phyloP scores from a whole-genome alignment of 2,888 invertebrate genomes.

The Melangyna quadrimaculata region DNA sequence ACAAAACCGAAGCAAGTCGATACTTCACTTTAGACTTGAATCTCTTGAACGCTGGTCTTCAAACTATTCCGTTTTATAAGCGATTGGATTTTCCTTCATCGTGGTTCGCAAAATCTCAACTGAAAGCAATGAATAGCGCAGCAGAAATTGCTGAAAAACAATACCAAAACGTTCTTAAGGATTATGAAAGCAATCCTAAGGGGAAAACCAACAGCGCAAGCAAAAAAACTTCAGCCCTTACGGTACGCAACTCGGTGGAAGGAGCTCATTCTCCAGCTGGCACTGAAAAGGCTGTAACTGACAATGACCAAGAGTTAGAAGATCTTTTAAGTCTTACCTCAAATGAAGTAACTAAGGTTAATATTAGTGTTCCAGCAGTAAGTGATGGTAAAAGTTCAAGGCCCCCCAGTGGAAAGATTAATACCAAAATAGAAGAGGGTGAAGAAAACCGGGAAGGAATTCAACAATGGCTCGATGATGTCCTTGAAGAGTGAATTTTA shows the following conservation, averaged over 20 bases:
- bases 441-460: constrained; percentile 76
- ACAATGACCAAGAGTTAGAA: constrained; percentile 77
- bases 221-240: constrained; percentile 67
- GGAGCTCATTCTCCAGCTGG: constrained; percentile 1
- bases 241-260: constrained; percentile 35
- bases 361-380: constrained; percentile 31
- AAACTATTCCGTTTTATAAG: constrained; percentile 81
- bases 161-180: constrained; percentile 75
- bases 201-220: constrained; percentile 68
- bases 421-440: background rate
- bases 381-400: constrained; percentile 25
- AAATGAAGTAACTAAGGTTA: constrained; percentile 67
- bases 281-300: background rate
- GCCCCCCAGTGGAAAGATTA: constrained; percentile 34
- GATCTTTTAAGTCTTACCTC: constrained; percentile 77
- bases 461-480: constrained; percentile 80
- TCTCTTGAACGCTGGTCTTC: constrained; percentile 79
- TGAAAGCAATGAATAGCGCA: constrained; percentile 76
- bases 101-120: constrained; percentile 80
- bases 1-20: constrained; percentile 77
- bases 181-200: constrained; percentile 73
- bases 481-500: constrained; percentile 76
- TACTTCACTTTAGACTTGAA: constrained; percentile 81
- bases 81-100: constrained; percentile 79
- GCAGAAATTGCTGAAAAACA: constrained; percentile 77